Percentiles rank a stretch among this genome's conserved stretches.
phyloP scores from a whole-genome alignment of 2,113 vertebrate species.

The Aythya baeri region DNA sequence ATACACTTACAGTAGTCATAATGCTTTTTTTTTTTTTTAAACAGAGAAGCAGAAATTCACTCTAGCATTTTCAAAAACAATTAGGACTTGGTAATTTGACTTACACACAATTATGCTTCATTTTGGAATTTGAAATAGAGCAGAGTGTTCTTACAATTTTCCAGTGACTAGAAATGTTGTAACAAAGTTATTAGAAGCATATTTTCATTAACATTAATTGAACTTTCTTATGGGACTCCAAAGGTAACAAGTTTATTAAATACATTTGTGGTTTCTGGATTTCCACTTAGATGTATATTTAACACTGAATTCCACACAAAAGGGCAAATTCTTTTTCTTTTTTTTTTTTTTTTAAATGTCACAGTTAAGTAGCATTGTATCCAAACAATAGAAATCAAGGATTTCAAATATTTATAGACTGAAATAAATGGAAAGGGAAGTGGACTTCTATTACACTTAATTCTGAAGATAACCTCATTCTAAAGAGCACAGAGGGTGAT shows the following conservation, averaged over 20 bases:
- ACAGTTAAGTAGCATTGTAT: background rate
- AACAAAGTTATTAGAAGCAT: slow-evolving; percentile 2
- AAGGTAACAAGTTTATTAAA: slow-evolving; percentile 11
- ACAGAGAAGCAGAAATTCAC: background rate
- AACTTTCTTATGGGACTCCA: background rate
- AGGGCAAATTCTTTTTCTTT: background rate
- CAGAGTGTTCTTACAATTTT: background rate
- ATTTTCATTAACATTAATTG: slow-evolving; percentile 36
- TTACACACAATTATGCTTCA: background rate
- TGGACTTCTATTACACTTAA: background rate
- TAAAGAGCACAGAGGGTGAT: background rate
- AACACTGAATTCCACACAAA: background rate
- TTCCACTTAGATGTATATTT: background rate
- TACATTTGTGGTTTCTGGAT: background rate
- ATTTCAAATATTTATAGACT: background rate
- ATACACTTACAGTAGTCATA: background rate
- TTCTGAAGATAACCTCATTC: background rate
- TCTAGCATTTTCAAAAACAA: background rate
- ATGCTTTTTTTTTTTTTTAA: background rate
- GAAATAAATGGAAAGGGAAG: background rate
- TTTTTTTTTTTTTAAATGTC: background rate
- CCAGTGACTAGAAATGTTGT: background rate
- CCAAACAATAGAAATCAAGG: background rate
- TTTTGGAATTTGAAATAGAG: slow-evolving; percentile 36
- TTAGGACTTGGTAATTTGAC: background rate